Conservation (phyloP, 2,888 invertebrate genomes). For the Ecdyonurus torrentis region DNA sequence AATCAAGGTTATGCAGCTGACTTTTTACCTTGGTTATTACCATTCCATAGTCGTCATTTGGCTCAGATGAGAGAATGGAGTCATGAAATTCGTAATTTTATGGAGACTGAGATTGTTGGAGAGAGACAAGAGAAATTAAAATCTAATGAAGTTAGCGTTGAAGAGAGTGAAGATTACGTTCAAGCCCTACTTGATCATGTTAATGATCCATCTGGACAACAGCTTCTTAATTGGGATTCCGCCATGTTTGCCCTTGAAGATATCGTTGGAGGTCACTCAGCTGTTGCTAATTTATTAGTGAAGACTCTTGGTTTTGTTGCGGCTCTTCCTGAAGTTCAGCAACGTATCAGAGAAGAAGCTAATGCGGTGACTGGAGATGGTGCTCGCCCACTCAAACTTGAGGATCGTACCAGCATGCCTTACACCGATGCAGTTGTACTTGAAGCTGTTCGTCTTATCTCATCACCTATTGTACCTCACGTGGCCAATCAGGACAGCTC, state of each 20-base stretch:
- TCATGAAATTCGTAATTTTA: constrained; percentile 34
- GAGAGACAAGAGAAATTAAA: constrained; percentile 27
- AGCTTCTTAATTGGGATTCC: constrained; percentile 32
- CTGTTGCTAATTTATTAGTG: constrained; percentile 41
- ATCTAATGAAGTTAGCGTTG: constrained; percentile 15
- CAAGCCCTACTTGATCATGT: constrained; percentile 38
- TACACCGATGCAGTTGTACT: constrained; percentile 42
- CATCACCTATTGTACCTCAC: constrained; percentile 51
- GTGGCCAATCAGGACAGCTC: constrained; percentile 43
- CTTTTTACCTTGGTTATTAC: constrained; percentile 42
- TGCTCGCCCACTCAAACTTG: constrained; percentile 20
- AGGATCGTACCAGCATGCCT: constrained; percentile 34
- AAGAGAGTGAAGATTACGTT: constrained; percentile 34
- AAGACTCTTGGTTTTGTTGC: constrained; percentile 39
- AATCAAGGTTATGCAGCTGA: constrained; percentile 50
- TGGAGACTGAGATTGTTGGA: constrained; percentile 31
- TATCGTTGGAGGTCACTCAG: constrained; percentile 44
- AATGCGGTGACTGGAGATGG: constrained; percentile 23
- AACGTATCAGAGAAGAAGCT: constrained; percentile 36
- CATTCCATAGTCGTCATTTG: constrained; percentile 33
- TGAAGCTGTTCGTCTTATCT: constrained; percentile 42
- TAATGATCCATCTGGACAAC: constrained; percentile 23
- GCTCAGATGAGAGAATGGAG: constrained; percentile 32
- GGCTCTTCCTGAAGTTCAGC: constrained; percentile 33
- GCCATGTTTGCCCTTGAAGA: constrained; percentile 35